phyloP scores from a whole-genome alignment of 2,113 vertebrate species.

The Microcebus tavaratra region DNA sequence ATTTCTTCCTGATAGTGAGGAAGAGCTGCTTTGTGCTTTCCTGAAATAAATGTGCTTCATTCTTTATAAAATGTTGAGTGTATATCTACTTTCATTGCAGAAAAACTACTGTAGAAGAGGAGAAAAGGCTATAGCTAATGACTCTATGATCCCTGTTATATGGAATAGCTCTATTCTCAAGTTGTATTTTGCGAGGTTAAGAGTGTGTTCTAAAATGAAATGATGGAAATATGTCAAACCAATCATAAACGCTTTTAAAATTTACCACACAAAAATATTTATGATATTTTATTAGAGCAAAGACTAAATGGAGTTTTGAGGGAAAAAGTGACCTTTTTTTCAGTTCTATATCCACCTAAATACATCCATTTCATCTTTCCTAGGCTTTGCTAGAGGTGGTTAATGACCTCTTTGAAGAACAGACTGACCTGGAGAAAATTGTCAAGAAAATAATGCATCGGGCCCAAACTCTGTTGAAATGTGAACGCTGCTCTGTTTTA shows the following conservation, averaged over 20 bases:
- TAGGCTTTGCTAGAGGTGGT: conserved; percentile 98
- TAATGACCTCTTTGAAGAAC: conserved; percentile 99
- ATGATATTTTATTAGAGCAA: background rate
- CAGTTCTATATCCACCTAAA: conserved; percentile 54
- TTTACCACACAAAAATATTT: conserved; percentile 9
- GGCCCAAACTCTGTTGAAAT: conserved; percentile 97
- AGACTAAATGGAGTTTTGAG: background rate
- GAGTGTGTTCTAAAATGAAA: conserved; percentile 20
- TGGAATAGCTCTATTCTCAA: background rate
- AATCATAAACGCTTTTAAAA: conserved; percentile 6
- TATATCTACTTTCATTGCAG: background rate
- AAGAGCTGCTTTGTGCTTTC: conserved; percentile 53
- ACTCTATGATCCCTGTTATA: background rate
- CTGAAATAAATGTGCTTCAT: conserved; percentile 37
- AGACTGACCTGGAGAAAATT: conserved; percentile 99
- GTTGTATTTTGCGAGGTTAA: background rate
- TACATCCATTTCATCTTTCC: conserved; percentile 58
- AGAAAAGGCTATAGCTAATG: background rate
- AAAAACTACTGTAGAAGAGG: background rate
- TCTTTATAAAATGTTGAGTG: conserved; percentile 41
- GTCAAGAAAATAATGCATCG: conserved; percentile 99
- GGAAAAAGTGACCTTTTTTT: background rate
- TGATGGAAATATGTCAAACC: background rate
- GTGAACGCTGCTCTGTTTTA: conserved; percentile 97
- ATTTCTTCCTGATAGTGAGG: conserved; percentile 29